Conservation (phyloP, 2,888 invertebrate species). For the Venustoraphidia nigricollis region DNA sequence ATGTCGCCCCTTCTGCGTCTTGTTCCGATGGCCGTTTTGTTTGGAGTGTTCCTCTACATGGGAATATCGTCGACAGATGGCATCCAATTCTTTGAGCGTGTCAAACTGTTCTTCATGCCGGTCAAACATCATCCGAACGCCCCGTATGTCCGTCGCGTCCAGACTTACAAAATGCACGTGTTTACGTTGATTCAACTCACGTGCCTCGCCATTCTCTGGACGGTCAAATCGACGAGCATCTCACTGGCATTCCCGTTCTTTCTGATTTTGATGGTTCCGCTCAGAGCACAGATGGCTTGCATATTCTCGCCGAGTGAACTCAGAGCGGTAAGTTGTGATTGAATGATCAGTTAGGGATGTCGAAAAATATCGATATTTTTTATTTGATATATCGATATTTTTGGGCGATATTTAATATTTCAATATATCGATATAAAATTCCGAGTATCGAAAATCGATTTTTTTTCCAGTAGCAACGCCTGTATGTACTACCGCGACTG, state of each 20-base stretch:
- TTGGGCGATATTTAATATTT: too few species aligned
- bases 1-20: slow-evolving; percentile 65
- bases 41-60: slow-evolving; percentile 95
- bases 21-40: slow-evolving; percentile 91
- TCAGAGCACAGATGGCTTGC: slow-evolving; percentile 55
- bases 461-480: too few species aligned
- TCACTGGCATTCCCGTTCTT: slow-evolving; percentile 91
- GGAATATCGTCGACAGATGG: slow-evolving; percentile 89
- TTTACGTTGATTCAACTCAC: slow-evolving; percentile 75
- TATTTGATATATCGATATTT: too few species aligned
- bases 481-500: too few species aligned
- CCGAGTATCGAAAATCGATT: too few species aligned
- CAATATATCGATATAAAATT: too few species aligned
- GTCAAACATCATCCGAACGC: slow-evolving; percentile 89
- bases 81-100: slow-evolving; percentile 84
- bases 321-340: slow-evolving; percentile 50
- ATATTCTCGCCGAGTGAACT: slow-evolving; percentile 71
- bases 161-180: slow-evolving; percentile 81
- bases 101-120: slow-evolving; percentile 81
- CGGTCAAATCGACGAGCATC: slow-evolving; percentile 76
- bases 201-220: slow-evolving; percentile 66
- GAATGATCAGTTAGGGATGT: too few species aligned
- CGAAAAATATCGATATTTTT: too few species aligned
- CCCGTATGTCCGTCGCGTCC: slow-evolving; percentile 77
- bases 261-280: slow-evolving; percentile 78